Evolutionary conservation across 1,140 invertebrate species (phyloP), one percentile per base, ranked within the genome.

Genomic region (Elymnias hypermnestra): DNA sequence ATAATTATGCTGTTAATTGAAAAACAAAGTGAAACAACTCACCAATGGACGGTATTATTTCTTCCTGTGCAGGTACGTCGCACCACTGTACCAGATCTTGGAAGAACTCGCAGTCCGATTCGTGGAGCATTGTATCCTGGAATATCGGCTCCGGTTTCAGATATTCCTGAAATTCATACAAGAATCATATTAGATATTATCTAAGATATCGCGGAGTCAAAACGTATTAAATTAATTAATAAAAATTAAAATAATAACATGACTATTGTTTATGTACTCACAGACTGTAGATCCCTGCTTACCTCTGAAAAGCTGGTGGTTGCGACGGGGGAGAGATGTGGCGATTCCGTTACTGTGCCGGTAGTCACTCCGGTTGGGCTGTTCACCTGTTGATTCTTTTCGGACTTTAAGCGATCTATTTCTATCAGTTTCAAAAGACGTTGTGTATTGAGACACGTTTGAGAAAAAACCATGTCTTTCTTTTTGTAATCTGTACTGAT

Each of bases 381-480:
- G 67, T 74, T 71, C 68, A 55, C 68, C 66, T 76, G 63, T 60
- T 71, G 70, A 60, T 59, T 69, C 73, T 79, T 82, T 65, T 67
- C 65, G 63, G 58, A 57, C 71, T 82, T 83, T 81, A 84, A 79
- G 70, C 65, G 74, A 83, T 81, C 66, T 84, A 83, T 59, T 38
- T 84, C 76, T 83, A 84, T 68, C 64, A 84, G 74, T 77, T 84
- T 84, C 81, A 83, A 81, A 75, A 72, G 53, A 73, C 53, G 72
- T 45, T 59, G 78, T 72, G 77, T 66, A 64, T 75, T 75, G 69
- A 60, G 67, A 84, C 67, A 77, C 76, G 78, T 81, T 83, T 83
- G 77, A 57, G 81, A 84, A 84, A 84, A 84, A 83, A 84, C 81
- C 78, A 83, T 83, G 63, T 83, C 81, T 84, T 72, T 84, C 61